These are phyloP conservation scores for Phaenicophaeus curvirostris DNA, from an alignment of 2,797 vertebrate species.

Conservation along the genomic window DNA sequence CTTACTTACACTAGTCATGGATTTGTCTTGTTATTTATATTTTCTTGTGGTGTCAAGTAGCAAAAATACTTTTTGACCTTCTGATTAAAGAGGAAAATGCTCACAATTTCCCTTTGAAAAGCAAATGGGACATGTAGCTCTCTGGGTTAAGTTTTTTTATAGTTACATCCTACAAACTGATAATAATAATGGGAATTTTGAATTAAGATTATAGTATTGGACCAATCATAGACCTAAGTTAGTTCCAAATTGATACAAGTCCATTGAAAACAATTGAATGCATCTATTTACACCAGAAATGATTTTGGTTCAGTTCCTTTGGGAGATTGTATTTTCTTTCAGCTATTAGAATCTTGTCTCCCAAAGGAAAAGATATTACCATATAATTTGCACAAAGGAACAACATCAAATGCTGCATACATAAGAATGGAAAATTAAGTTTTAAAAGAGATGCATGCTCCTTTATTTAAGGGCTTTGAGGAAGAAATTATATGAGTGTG, in stretches of 20 bases:
- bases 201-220: background rate
- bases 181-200: background rate
- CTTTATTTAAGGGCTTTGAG: slow-evolving; percentile 35
- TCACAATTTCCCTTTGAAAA: background rate
- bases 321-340: slow-evolving; percentile 39
- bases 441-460: background rate
- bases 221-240: background rate
- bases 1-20: background rate
- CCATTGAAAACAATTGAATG: background rate
- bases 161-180: background rate
- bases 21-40: background rate
- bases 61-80: background rate
- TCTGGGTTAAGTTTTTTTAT: background rate
- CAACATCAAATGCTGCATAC: slow-evolving; percentile 57
- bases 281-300: background rate
- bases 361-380: slow-evolving; percentile 57
- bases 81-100: background rate
- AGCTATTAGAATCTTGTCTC: slow-evolving; percentile 31
- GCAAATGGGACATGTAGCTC: background rate
- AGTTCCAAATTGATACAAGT: background rate
- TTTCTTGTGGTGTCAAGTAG: background rate
- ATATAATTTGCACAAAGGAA: slow-evolving; percentile 61
- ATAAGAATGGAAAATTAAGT: slow-evolving; percentile 36
- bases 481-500: background rate
- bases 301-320: slow-evolving; percentile 4